Evolutionary conservation across 2,113 vertebrate genomes (phyloP).

Genomic region (Sander lucioperca): DNA sequence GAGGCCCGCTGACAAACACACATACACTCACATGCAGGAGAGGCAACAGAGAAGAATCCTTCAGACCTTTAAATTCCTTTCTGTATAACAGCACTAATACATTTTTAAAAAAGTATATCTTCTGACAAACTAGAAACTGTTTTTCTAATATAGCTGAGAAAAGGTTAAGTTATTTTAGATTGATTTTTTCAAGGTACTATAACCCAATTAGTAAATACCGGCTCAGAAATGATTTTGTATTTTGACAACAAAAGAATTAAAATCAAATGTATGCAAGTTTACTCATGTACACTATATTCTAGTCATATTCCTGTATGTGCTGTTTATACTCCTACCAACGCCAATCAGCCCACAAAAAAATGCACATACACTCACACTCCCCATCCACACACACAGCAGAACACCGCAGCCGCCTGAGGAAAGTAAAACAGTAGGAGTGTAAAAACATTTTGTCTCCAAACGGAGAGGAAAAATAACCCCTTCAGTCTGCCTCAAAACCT

Average conservation of each 20-base stretch:
- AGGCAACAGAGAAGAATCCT: conserved; percentile 34
- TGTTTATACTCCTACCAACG: not conserved
- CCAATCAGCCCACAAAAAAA: not conserved
- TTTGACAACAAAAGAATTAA: conserved; percentile 3
- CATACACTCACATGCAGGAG: conserved; percentile 44
- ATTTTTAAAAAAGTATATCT: not conserved
- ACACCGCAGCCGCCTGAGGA: conserved; percentile 11
- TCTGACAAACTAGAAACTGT: not conserved
- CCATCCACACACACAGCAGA: conserved; percentile 25
- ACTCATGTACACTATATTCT: conserved; percentile 4
- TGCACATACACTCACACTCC: not conserved
- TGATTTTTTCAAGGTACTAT: not conserved
- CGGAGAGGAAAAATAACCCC: conserved; percentile 35
- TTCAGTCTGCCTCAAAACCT: conserved; percentile 34
- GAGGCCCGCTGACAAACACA: conserved; percentile 54
- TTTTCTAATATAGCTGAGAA: conserved; percentile 1
- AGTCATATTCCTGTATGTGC: conserved; percentile 4
- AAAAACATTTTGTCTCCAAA: conserved; percentile 51
- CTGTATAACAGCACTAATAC: conserved; percentile 15
- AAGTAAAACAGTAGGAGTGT: conserved; percentile 53
- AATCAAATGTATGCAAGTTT: conserved; percentile 8
- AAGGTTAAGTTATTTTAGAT: not conserved
- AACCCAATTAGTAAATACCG: not conserved
- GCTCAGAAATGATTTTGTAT: not conserved
- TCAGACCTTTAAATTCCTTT: conserved; percentile 30